phyloP scores from a whole-genome alignment of 1,140 invertebrate species.

The Neoseiulus cucumeris region DNA sequence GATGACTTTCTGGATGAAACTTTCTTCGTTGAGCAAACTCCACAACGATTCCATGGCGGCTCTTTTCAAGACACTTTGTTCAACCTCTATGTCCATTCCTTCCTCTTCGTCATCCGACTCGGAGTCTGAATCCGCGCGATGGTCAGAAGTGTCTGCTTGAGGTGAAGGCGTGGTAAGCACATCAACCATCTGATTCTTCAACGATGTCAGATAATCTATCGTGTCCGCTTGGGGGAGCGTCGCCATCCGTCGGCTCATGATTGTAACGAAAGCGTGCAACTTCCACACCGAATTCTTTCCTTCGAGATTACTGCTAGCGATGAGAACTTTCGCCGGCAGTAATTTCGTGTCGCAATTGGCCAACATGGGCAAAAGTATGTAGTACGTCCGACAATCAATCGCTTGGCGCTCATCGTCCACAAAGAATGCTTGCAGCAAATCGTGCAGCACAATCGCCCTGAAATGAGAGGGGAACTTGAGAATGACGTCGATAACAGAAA shows the following conservation, averaged over 20 bases:
- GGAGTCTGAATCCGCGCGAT: slow-evolving; percentile 16
- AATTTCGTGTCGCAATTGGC: slow-evolving; percentile 11
- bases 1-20: slow-evolving; percentile 19
- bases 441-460: slow-evolving; percentile 2
- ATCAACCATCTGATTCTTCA: neutral
- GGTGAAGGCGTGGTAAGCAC: neutral
- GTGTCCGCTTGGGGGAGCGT: neutral
- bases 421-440: slow-evolving; percentile 6
- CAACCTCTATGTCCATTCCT: slow-evolving; percentile 17
- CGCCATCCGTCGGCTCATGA: slow-evolving; percentile 10
- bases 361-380: slow-evolving; percentile 15
- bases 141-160: slow-evolving; percentile 29
- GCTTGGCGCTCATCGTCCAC: slow-evolving; percentile 18
- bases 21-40: slow-evolving; percentile 12
- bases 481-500: neutral
- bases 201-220: slow-evolving; percentile 12
- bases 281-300: slow-evolving; percentile 14
- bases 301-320: neutral
- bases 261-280: slow-evolving; percentile 9
- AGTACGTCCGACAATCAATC: slow-evolving; percentile 38
- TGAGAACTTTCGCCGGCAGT: slow-evolving; percentile 13
- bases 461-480: slow-evolving; percentile 1
- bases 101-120: slow-evolving; percentile 27
- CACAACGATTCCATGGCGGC: neutral
- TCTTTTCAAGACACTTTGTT: neutral